Conservation (phyloP, 2,797 vertebrate species). For the Propithecus deckenii region DNA sequence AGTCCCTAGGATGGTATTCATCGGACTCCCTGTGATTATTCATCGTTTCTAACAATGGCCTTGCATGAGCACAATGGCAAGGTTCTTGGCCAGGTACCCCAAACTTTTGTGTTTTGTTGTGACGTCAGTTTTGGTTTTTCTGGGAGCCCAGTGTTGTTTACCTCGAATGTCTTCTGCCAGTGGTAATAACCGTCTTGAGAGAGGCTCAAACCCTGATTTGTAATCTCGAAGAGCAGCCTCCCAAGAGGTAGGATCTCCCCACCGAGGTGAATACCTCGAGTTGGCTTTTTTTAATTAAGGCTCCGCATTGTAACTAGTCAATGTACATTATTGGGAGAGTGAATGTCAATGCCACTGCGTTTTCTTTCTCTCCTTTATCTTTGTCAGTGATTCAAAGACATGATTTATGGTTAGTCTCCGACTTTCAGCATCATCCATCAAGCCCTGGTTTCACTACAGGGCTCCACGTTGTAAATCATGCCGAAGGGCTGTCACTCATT, state of each 20-base stretch:
- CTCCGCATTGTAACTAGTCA: constrained; percentile 99
- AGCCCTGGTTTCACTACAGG: constrained; percentile 96
- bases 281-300: constrained; percentile 98
- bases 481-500: constrained; percentile 99
- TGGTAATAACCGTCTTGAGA: constrained; percentile 35
- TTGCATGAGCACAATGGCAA: accelerated
- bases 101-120: not conserved
- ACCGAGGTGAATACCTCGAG: constrained; percentile 82
- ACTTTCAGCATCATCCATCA: constrained; percentile 99
- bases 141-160: not conserved
- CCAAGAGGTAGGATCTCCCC: constrained; percentile 56
- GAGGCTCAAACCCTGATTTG: constrained; percentile 76
- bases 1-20: accelerated
- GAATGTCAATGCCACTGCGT: constrained; percentile 99
- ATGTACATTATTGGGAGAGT: constrained; percentile 99
- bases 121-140: not conserved
- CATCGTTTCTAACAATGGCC: accelerated
- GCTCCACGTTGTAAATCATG: constrained; percentile 99
- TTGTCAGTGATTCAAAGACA: constrained; percentile 99
- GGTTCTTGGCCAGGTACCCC: not conserved
- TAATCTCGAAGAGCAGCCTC: constrained; percentile 71
- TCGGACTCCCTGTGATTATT: not conserved
- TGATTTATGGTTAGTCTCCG: constrained; percentile 99
- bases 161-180: not conserved
- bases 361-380: constrained; percentile 99